Base-by-base conservation (phyloP, 2,888 invertebrate species). In the Pteria penguin region DNA sequence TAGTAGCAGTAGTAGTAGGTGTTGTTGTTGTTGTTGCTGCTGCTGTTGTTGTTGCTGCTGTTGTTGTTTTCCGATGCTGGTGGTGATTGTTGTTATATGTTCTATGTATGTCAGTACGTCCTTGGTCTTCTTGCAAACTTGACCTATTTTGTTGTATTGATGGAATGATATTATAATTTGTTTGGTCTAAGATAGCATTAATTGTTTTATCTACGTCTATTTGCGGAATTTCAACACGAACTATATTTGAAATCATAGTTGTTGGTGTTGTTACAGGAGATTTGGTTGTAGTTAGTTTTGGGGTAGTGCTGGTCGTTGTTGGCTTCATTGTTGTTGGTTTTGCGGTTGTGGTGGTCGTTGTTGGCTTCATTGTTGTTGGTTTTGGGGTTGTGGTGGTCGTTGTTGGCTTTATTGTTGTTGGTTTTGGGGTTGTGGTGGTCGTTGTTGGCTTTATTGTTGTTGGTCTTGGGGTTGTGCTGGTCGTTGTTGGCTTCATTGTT, bases 191-290 rank as follows among this genome's bases (percentile, higher is more conserved):
- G 18, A 45, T 45, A 8, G 8, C 45, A 45, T 45, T 45, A 45
- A 45, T 45, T 45, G 45, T 45, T 45, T 14, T 18, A 45, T 45
- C 45, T 45, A 45, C 18, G 18, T 45, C 45, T 45, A 45, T 45
- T 8, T 45, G 11, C n/a, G n/a, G n/a, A n/a, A n/a, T n/a, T n/a
- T n/a, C n/a, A n/a, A n/a, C n/a, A n/a, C n/a, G n/a, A n/a, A n/a
- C n/a, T n/a, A n/a, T n/a, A n/a, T n/a, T n/a, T n/a, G n/a, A n/a
- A n/a, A n/a, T n/a, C n/a, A 54, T 66, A 32, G 63, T 69, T 26
- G 80, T 78, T n/a, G 69, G 58, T 57, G 75, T 61, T n/a, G 69
- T 58, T 58, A 60, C 74, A 14, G 67, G 67, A 36, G 71, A 36
- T 22, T 67, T 69, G 14, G 58, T 26, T 60, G 45, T 45, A 8